Evolutionary conservation across 1,140 invertebrate species (phyloP), one percentile per base, ranked within the genome.

Genomic region (Neomicropteryx cornuta): DNA sequence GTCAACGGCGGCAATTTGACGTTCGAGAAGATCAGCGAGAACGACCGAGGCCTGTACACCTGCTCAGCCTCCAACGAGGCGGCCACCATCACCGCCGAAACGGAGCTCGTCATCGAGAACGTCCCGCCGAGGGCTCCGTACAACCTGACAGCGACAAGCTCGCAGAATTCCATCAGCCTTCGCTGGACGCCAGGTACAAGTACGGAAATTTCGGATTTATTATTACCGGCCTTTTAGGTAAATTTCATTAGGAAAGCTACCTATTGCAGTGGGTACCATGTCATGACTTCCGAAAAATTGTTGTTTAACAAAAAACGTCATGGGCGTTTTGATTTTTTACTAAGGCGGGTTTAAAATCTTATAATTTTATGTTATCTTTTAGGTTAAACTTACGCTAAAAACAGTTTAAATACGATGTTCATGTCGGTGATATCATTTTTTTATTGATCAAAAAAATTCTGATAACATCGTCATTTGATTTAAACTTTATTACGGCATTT

Each of bases 41-140:
- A 79, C 39, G 93, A 97, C 66, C 79, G 90, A 51, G 92, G 92
- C 4, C 65, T 82, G 40, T 96, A 95, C 63, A 85, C 92, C 57
- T 97, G 93, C 61, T 78, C 87, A 21, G 83, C 87, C 2, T 83
- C 77, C 43, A 97, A 96, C 64, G 88, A 92, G 53, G 88, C 92
- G 5, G 88, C 87, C n/a, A 88, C 85, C 6, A 78, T 95, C 19
- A 79, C 85, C 2, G 76, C 81, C 1, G 81, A 87, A 58, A 87
- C 90, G 2, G 84, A 92, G 62, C 68, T 97, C 23, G 77, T 92
- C 56, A 81, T 97, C 36, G 77, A 91, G 65, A 79, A 91, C 52
- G 71, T 79, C 23, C 83, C 87, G 18, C 90, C 91, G 5, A 80
- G 91, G 53, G 88, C 91, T 4, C 92, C 92, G 1, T 87, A 87